Evolutionary conservation across 2,888 invertebrate genomes (phyloP).

Genomic region (Cenopis cana): DNA sequence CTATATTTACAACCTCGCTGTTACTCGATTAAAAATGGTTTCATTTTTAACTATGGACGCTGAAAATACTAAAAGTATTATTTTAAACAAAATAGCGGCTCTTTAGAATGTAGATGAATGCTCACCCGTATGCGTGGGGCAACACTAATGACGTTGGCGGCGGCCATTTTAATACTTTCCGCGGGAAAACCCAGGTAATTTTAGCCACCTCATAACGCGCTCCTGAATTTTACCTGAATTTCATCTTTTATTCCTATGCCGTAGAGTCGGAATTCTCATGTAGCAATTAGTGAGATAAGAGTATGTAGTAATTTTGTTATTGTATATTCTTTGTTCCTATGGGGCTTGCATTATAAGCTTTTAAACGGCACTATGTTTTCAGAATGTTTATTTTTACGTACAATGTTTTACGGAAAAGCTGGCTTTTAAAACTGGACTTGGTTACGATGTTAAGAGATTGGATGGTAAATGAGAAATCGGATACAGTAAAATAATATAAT

Average conservation of each 20-base stretch:
- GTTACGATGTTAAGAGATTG: background rate
- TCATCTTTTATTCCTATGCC: background rate
- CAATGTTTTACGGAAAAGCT: constrained; percentile 25
- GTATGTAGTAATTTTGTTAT: background rate
- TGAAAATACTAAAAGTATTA: constrained; percentile 23
- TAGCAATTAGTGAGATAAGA: background rate
- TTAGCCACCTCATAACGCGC: constrained; percentile 56
- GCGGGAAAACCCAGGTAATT: constrained; percentile 62
- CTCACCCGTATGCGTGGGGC: constrained; percentile 69
- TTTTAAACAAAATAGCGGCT: constrained; percentile 44
- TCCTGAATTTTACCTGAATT: constrained; percentile 1
- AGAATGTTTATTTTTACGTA: constrained; percentile 17
- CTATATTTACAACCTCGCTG: background rate
- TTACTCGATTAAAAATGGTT: constrained; percentile 5
- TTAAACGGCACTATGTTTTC: constrained; percentile 36
- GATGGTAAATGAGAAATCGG: background rate
- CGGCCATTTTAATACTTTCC: constrained; percentile 62
- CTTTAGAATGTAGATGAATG: constrained; percentile 75
- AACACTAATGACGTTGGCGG: constrained; percentile 65
- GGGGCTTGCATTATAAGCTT: constrained; percentile 32
- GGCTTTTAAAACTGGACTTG: constrained; percentile 18
- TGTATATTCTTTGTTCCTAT: constrained; percentile 30
- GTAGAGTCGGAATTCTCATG: constrained; percentile 6
- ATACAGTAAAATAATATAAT: background rate
- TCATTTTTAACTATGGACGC: constrained; percentile 5